Evolutionary conservation across 2,888 invertebrate species (phyloP).

Genomic region (Chalcis sispes): DNA sequence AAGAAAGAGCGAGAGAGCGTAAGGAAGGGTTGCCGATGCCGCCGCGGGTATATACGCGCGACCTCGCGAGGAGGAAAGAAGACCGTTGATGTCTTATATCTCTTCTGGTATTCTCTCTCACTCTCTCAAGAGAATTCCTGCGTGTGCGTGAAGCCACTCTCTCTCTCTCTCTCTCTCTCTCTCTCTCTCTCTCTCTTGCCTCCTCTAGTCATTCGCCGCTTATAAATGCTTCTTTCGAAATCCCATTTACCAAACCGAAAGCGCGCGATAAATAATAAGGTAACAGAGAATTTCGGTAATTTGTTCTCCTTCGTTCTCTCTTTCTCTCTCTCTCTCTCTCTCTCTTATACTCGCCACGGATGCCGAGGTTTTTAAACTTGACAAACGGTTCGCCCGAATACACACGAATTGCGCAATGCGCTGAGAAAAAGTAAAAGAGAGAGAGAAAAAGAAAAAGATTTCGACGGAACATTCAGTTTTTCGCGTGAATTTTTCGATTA

Average conservation of each 20-base stretch:
- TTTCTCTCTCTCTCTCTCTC: slow-evolving; percentile 1
- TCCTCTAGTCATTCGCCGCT: slow-evolving; percentile 38
- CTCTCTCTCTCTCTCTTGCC: slow-evolving; percentile 10
- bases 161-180: not conserved
- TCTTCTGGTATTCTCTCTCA: no score
- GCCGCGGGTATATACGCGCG: slow-evolving; percentile 28
- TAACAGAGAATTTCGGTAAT: slow-evolving; percentile 54
- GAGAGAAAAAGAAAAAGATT: no score
- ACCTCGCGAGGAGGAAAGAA: slow-evolving; percentile 46
- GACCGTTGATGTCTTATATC: slow-evolving; percentile 56
- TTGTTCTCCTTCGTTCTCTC: slow-evolving; percentile 46
- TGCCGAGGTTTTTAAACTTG: slow-evolving; percentile 46
- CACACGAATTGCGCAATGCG: slow-evolving; percentile 46
- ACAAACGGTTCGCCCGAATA: slow-evolving; percentile 46
- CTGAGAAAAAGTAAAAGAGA: no score
- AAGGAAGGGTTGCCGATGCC: slow-evolving; percentile 55
- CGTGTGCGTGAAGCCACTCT: slow-evolving; percentile 6
- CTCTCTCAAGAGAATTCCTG: slow-evolving; percentile 38
- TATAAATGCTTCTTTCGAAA: slow-evolving; percentile 58
- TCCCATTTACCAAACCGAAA: slow-evolving; percentile 55
- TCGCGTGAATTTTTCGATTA: slow-evolving; percentile 12
- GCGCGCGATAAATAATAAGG: slow-evolving; percentile 57
- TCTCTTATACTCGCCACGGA: not conserved
- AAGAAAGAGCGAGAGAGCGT: slow-evolving; percentile 35
- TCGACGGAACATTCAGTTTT: slow-evolving; percentile 23